Percentiles rank a stretch among this genome's conserved stretches.
phyloP scores from a whole-genome alignment of 2,113 vertebrate genomes.

The Ciconia maguari region DNA sequence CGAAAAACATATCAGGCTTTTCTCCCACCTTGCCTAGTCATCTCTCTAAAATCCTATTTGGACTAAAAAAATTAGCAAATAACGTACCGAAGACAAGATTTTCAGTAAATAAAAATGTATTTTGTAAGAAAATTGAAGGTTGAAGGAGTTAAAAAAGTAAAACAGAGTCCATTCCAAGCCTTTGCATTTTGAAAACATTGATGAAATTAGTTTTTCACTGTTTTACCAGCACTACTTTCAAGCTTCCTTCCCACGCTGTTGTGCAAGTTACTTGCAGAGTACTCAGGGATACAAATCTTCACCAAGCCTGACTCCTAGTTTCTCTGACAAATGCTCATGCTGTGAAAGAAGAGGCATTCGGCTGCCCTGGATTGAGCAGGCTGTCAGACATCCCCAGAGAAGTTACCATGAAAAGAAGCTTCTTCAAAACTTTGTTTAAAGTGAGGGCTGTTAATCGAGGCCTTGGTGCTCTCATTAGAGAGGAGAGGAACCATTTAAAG shows the following conservation, averaged over 20 bases:
- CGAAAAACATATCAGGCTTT: not conserved
- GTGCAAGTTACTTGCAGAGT: constrained; percentile 36
- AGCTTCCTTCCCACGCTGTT: constrained; percentile 50
- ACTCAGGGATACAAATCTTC: not conserved
- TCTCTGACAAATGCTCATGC: constrained; percentile 22
- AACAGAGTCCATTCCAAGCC: not conserved
- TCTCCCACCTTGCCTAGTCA: not conserved
- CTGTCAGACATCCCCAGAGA: not conserved
- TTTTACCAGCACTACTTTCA: constrained; percentile 45
- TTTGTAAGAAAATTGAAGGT: not conserved
- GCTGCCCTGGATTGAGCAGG: not conserved
- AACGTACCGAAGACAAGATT: not conserved
- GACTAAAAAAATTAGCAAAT: not conserved
- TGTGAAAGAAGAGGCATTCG: not conserved
- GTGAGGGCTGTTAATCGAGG: constrained; percentile 37
- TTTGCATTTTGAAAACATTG: constrained; percentile 50
- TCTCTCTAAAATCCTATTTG: not conserved
- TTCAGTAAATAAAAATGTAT: not conserved
- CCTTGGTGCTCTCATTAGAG: constrained; percentile 34
- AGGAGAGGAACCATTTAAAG: constrained; percentile 26
- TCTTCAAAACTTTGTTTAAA: constrained; percentile 38
- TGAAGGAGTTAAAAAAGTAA: constrained; percentile 6
- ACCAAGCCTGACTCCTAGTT: not conserved
- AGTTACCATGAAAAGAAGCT: not conserved
- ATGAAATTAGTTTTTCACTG: constrained; percentile 44